Conservation (phyloP, 2,888 invertebrate genomes). For the Polietes domitor region DNA sequence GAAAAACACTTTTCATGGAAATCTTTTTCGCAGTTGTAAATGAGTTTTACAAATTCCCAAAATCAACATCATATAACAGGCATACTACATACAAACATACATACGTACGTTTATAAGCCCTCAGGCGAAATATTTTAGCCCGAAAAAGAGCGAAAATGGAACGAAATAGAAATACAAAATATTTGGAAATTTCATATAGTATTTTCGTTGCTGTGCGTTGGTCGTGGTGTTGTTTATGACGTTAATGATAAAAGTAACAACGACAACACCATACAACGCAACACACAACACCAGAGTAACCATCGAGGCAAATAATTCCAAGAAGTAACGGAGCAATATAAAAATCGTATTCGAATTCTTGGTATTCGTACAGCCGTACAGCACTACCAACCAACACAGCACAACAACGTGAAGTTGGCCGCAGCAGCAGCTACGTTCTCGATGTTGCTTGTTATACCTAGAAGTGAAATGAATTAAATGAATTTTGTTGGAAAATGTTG, state of each 20-base stretch:
- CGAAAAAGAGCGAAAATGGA: neutral
- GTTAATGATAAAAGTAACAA: neutral
- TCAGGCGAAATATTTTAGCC: neutral
- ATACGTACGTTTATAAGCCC: neutral
- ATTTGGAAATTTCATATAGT: slow-evolving; percentile 15
- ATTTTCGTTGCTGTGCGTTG: neutral
- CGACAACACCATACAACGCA: neutral
- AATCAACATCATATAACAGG: neutral
- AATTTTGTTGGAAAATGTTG: slow-evolving; percentile 47
- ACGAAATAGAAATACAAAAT: neutral
- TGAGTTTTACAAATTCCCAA: neutral
- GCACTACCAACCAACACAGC: neutral
- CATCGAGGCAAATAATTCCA: slow-evolving; percentile 48
- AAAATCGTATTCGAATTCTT: slow-evolving; percentile 51
- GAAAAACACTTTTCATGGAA: slow-evolving; percentile 17
- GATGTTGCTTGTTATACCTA: neutral
- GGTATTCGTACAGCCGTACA: neutral
- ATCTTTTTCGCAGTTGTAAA: slow-evolving; percentile 10
- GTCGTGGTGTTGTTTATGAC: neutral
- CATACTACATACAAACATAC: neutral
- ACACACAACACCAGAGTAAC: slow-evolving; percentile 15
- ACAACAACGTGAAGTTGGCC: neutral
- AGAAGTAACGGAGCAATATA: slow-evolving; percentile 48
- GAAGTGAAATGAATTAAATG: slow-evolving; percentile 40
- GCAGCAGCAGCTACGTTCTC: slow-evolving; percentile 4